Evolutionary conservation across 2,113 vertebrate species (phyloP).

Genomic region (Candoia aspera): DNA sequence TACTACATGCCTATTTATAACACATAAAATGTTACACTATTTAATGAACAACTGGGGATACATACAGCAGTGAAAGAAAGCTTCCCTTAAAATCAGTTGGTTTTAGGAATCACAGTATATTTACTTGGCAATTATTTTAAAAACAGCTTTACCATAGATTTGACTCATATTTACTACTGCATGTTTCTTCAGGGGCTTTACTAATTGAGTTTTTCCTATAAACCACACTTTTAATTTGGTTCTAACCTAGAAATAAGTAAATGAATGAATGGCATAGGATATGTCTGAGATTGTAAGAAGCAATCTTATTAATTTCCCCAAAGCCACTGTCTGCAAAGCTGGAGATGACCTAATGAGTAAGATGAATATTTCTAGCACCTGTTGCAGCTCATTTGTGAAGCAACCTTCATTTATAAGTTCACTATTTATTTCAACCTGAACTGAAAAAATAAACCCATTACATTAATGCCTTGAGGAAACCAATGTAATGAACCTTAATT

Average conservation of each 20-base stretch:
- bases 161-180: slow-evolving; percentile 37
- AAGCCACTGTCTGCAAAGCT: slow-evolving; percentile 48
- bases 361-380: slow-evolving; percentile 61
- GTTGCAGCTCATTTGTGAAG: slow-evolving; percentile 55
- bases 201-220: slow-evolving; percentile 55
- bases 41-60: neutral
- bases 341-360: slow-evolving; percentile 68
- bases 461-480: slow-evolving; percentile 15
- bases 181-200: slow-evolving; percentile 42
- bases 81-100: neutral
- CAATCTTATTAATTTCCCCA: slow-evolving; percentile 62
- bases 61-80: neutral
- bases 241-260: slow-evolving; percentile 62
- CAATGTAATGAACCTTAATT: slow-evolving; percentile 30
- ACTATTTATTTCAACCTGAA: slow-evolving; percentile 42
- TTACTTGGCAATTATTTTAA: slow-evolving; percentile 17
- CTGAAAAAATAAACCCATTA: slow-evolving; percentile 33
- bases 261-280: slow-evolving; percentile 59
- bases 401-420: slow-evolving; percentile 49
- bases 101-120: slow-evolving; percentile 6
- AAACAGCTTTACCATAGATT: slow-evolving; percentile 1
- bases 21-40: neutral
- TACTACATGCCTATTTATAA: neutral
- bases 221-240: slow-evolving; percentile 62
- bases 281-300: slow-evolving; percentile 44